A percentile compares a stretch with the other conserved stretches of the same genome.
Conservation (phyloP, 2,797 vertebrate species). For the Chaetophractus vellerosus region DNA sequence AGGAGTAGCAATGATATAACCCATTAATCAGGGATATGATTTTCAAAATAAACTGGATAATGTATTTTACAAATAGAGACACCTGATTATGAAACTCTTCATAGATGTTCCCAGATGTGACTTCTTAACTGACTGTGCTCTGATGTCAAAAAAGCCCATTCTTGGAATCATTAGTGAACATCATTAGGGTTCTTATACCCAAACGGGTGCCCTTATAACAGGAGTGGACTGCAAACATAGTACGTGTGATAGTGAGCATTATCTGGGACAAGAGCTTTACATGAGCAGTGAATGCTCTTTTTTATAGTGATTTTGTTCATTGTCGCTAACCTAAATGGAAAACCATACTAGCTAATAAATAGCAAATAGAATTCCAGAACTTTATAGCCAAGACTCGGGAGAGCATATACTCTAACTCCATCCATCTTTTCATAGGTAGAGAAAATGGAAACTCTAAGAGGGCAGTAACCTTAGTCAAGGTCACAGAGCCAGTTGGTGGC, state of each 20-base stretch:
- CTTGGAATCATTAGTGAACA: neutral
- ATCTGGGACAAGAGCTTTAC: neutral
- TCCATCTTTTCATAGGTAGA: neutral
- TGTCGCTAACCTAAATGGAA: neutral
- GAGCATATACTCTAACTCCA: neutral
- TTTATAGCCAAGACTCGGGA: constrained; percentile 6
- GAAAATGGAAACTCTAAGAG: constrained; percentile 3
- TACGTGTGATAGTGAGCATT: neutral
- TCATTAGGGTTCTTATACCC: neutral
- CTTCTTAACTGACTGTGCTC: neutral
- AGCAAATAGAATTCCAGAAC: constrained; percentile 16
- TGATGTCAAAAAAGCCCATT: neutral
- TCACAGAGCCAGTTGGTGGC: neutral
- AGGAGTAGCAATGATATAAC: neutral
- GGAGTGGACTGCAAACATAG: neutral
- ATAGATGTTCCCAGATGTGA: neutral
- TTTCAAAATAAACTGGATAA: constrained; percentile 54
- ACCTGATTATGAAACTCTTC: constrained; percentile 24
- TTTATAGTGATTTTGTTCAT: constrained; percentile 47
- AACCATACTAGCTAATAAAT: constrained; percentile 11
- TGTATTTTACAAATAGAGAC: constrained; percentile 4
- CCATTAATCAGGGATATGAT: neutral
- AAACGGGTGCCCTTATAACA: neutral
- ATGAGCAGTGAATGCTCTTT: neutral
- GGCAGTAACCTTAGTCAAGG: neutral